phyloP scores from a whole-genome alignment of 1,140 invertebrate species.

The Micrasema minimum region DNA sequence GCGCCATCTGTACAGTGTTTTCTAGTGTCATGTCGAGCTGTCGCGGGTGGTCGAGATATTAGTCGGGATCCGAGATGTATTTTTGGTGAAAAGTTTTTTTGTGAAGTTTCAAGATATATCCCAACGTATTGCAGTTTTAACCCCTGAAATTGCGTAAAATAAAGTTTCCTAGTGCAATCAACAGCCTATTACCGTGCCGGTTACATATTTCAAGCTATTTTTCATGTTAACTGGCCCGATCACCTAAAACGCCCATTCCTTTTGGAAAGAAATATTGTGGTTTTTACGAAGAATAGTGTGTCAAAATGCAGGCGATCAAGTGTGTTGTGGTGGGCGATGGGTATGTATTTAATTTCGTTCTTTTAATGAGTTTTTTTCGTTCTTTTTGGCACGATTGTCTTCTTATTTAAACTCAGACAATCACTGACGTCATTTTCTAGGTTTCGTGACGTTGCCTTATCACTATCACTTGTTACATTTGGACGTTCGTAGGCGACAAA shows the following conservation, averaged over 20 bases:
- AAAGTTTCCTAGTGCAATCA: slow-evolving; percentile 3
- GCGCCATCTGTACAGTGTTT: slow-evolving; percentile 29
- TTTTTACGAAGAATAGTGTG: slow-evolving; percentile 34
- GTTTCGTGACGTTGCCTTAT: slow-evolving; percentile 38
- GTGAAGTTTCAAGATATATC: slow-evolving; percentile 21
- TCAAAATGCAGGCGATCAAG: slow-evolving; percentile 90
- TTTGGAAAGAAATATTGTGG: slow-evolving; percentile 39
- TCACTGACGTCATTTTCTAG: slow-evolving; percentile 44
- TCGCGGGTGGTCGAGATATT: slow-evolving; percentile 25
- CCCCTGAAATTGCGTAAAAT: slow-evolving; percentile 15
- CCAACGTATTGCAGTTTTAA: not conserved
- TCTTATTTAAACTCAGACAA: slow-evolving; percentile 9
- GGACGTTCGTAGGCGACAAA: slow-evolving; percentile 11
- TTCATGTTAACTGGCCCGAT: slow-evolving; percentile 36
- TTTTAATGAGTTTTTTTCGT: slow-evolving; percentile 7
- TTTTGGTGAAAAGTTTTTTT: slow-evolving; percentile 35
- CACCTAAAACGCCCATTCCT: slow-evolving; percentile 43
- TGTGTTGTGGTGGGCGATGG: slow-evolving; percentile 96
- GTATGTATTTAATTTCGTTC: slow-evolving; percentile 61
- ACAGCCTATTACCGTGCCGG: not conserved
- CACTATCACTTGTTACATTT: slow-evolving; percentile 45
- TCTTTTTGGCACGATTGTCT: slow-evolving; percentile 7
- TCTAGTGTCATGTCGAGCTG: slow-evolving; percentile 37
- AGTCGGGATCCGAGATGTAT: not conserved
- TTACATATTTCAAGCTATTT: slow-evolving; percentile 6